Evolutionary conservation across 2,888 invertebrate genomes (phyloP), one percentile per base, ranked within the genome.

Genomic region (Drosophila melanosoma): DNA sequence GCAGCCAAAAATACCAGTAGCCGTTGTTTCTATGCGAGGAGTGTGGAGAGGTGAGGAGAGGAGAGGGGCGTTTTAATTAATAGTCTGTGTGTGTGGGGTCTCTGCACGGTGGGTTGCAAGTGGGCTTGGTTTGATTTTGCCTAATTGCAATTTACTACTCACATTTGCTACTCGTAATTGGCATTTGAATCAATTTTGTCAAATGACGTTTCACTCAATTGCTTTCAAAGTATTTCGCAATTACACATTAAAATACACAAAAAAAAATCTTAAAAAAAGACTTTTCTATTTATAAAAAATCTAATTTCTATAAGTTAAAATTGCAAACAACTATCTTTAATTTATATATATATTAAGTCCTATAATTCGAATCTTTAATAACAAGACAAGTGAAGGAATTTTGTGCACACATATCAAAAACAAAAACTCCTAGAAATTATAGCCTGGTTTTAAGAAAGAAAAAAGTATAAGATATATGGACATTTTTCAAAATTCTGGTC

Each of bases 51-150:
- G 11, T 17, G 23, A 1, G 20, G 33, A 3, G 17, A 26, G 2
- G 23, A 7, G 35, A n/a, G 29, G 65, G 17, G 69, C n/a, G 60
- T 63, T 90, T 85, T 85, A 90, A 85, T 85, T 88, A 85, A 83
- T 64, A 66, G 77, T 69, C 80, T 80, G 35, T 63, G 51, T 72
- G 81, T 72, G 81, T 83, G 82, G 51, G 66, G 78, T 76, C 83
- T 78, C 45, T 83, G 20, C 38, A 74, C 68, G 20, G 49, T 79
- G 79, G 74, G 68, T 20, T 59, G 33, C 38, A 45, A 17, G 17
- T 38, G 20, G 40, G 36, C 11, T 56, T 54, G 36, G 35, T 5
- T 26, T 10, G 29, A 56, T 12, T 40, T 38, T 4, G n/a, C 36
- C 12, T 36, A 8, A 17, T 17, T 54, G 20, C 20, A 53, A 23